Evolutionary conservation across 2,797 vertebrate genomes (phyloP).

Genomic region (Dallia pectoralis): DNA sequence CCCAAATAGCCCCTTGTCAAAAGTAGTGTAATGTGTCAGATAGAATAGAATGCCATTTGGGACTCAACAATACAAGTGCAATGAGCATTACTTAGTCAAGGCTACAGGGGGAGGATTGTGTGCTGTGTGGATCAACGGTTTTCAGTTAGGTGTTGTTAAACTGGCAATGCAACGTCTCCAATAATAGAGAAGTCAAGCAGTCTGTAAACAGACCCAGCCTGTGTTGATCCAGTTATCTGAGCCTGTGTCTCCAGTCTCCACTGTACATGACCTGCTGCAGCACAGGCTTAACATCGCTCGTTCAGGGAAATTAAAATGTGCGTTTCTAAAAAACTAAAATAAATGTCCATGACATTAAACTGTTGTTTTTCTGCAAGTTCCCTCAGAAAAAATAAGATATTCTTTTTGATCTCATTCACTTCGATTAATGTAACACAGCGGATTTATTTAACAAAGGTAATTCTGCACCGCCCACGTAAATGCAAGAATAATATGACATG

Average conservation of each 20-base stretch:
- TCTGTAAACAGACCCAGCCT: slow-evolving; percentile 9
- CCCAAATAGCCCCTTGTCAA: not conserved
- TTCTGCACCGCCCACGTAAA: not conserved
- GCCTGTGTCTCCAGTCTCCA: no score
- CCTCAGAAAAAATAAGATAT: not conserved
- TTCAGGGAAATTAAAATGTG: no score
- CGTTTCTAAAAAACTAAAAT: no score
- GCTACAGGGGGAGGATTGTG: slow-evolving; percentile 20
- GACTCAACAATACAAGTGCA: slow-evolving; percentile 4
- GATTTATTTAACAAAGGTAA: not conserved
- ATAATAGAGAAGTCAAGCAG: not conserved
- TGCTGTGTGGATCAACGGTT: slow-evolving; percentile 16
- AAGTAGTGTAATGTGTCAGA: not conserved
- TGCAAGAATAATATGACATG: not conserved
- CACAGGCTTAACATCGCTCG: no score
- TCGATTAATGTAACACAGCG: no score
- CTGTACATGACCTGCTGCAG: no score
- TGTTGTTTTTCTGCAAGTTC: not conserved
- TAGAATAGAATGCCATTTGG: not conserved
- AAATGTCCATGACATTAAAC: no score
- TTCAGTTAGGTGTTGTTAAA: slow-evolving; percentile 8
- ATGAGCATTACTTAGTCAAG: slow-evolving; percentile 23
- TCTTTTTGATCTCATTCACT: no score
- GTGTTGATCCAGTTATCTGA: no score
- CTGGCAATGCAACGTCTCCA: not conserved